A percentile compares a stretch with the other conserved stretches of the same genome.
These are phyloP conservation scores for Harmothoe impar DNA, from an alignment of 2,888 invertebrate genomes.

Conservation along the genomic window DNA sequence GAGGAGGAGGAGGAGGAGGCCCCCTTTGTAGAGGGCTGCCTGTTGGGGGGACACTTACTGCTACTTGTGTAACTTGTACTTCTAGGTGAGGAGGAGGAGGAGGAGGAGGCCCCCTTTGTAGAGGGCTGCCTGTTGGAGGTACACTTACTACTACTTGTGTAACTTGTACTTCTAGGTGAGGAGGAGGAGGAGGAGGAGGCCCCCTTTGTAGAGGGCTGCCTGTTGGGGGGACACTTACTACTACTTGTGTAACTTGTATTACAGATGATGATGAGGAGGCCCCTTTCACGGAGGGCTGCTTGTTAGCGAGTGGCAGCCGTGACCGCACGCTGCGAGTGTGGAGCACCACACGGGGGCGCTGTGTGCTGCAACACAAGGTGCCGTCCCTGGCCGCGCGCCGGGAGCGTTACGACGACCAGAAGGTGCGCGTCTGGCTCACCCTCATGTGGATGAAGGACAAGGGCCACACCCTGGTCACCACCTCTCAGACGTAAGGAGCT, in stretches of 20 bases:
- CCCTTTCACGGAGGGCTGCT: conserved; percentile 77
- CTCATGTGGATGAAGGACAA: conserved; percentile 85
- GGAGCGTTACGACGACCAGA: conserved; percentile 72
- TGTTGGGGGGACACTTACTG: neutral
- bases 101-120: no score
- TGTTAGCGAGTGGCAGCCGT: conserved; percentile 89
- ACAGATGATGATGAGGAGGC: neutral
- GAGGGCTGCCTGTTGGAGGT: neutral
- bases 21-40: neutral
- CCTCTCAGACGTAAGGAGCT: conserved; percentile 9
- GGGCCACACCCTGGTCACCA: conserved; percentile 68
- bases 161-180: conserved; percentile 3
- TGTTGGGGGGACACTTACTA: neutral
- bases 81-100: neutral
- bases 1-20: no score
- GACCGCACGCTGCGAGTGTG: conserved; percentile 85
- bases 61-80: neutral
- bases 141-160: neutral
- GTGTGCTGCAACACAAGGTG: conserved; percentile 62
- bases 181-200: neutral
- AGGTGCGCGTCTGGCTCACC: conserved; percentile 76
- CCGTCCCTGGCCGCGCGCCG: conserved; percentile 64
- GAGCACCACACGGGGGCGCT: conserved; percentile 74
- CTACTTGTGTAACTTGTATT: no score
- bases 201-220: neutral